Conservation (phyloP, 2,888 invertebrate genomes). For the Pemphredon lugubris region DNA sequence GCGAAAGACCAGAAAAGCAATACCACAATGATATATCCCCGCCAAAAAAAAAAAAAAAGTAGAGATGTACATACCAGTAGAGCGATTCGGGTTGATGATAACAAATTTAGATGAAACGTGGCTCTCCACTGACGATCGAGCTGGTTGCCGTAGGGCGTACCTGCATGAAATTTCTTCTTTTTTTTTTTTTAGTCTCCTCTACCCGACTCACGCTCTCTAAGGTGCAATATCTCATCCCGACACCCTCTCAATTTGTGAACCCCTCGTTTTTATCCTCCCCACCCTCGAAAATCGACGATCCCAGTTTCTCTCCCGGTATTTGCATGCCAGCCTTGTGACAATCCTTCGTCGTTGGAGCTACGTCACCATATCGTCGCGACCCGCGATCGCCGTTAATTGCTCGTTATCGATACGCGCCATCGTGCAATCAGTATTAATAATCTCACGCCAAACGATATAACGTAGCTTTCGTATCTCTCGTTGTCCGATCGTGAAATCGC, state of each 20-base stretch:
- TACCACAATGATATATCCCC: conserved; percentile 49
- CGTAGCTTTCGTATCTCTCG: not conserved
- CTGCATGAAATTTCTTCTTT: conserved; percentile 55
- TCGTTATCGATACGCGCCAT: not conserved
- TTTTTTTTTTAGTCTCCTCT: conserved; percentile 17
- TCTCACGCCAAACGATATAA: not conserved
- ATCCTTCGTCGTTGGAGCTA: conserved; percentile 55
- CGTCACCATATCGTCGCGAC: conserved; percentile 15
- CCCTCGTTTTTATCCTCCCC: not conserved
- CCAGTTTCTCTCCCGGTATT: conserved; percentile 34
- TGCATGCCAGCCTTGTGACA: conserved; percentile 59
- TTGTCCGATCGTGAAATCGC: not conserved
- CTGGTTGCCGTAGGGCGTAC: conserved; percentile 64
- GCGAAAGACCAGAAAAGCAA: conserved; percentile 52
- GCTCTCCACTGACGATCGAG: conserved; percentile 56
- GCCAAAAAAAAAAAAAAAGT: conserved; percentile 33
- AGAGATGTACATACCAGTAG: conserved; percentile 60
- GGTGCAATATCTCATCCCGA: conserved; percentile 7
- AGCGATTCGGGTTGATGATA: conserved; percentile 58
- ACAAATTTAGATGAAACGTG: conserved; percentile 56
- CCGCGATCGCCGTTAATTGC: not conserved
- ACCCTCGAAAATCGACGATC: conserved; percentile 12
- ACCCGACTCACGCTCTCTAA: conserved; percentile 30
- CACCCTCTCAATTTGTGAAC: conserved; percentile 3
- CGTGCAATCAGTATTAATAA: not conserved